Evolutionary conservation across 2,797 vertebrate genomes (phyloP), one percentile per base, ranked within the genome.

Genomic region (Sebastolobus alascanus): DNA sequence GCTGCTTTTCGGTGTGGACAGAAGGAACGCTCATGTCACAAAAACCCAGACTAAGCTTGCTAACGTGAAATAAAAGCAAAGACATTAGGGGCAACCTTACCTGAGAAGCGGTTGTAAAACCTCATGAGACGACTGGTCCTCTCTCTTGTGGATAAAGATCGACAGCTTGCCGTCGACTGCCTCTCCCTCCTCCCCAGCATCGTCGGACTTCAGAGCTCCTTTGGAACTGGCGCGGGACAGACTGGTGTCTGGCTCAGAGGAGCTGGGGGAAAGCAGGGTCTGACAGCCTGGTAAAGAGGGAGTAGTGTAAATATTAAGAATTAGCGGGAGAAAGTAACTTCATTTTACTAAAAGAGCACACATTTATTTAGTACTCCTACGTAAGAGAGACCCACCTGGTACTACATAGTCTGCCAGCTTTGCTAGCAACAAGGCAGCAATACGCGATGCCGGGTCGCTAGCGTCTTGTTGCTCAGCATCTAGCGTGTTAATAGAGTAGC

Each of bases 111-210:
- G 99, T 73, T 99, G 99, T 35, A 99, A 96, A 77, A 99, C 99
- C 92, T 99, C 99, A 63, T 99, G 99, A 69, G 99, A 99, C 16
- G 99, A 99, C 87, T 99, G 99, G 82, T 99, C 99, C 92, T 99
- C 98, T 80, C 99, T 94, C 88, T 99, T 99, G 87, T 99, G 98
- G 89, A 99, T 99, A 58, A 99, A 99, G 92, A 99, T 99, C 3
- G 99, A 99, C 7, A 99, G 97, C 84, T 99, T 99, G 71, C 99
- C 99, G 84, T 99, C 99, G 66, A 99, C 97, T 1, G 99, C 98
- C 88, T 99, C 98, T 0, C 97, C 97, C 89, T 99, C 98, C 88
- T 99, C 99, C 73, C 97, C 97, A 6, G 91, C 94, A 73, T 99
- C 98, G 83, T 97, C 98, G 0, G 97, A 94, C 92, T 99, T 99